Evolutionary conservation across 2,888 invertebrate genomes (phyloP).

Genomic region (Lymantria monacha): DNA sequence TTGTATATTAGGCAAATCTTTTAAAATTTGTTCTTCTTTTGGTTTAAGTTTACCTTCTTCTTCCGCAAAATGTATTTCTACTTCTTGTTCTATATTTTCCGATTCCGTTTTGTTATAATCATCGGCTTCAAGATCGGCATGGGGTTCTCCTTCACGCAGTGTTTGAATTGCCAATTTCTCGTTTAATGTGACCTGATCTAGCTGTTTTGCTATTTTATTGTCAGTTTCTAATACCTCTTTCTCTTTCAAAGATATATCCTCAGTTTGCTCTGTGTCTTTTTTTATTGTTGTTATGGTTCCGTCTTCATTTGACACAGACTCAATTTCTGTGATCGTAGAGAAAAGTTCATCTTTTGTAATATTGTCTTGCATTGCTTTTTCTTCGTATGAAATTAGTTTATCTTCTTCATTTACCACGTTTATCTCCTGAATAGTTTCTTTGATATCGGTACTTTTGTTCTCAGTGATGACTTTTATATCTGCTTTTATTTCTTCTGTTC

Average conservation of each 20-base stretch:
- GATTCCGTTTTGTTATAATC: conserved; percentile 10
- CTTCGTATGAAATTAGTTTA: too few relatives aligned
- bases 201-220: neutral
- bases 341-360: too few relatives aligned
- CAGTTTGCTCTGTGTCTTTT: too few relatives aligned
- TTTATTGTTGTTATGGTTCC: too few relatives aligned
- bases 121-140: neutral
- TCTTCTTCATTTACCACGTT: too few relatives aligned
- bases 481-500: conserved; percentile 8
- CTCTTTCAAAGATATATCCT: too few relatives aligned
- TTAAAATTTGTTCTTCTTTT: neutral
- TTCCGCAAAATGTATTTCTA: neutral
- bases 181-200: neutral
- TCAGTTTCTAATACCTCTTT: too few relatives aligned
- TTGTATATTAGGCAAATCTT: neutral
- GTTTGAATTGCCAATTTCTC: conserved; percentile 2
- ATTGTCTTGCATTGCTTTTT: too few relatives aligned
- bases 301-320: too few relatives aligned
- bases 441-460: too few relatives aligned
- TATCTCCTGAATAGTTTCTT: too few relatives aligned
- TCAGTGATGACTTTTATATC: neutral
- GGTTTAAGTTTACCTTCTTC: neutral
- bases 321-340: too few relatives aligned
- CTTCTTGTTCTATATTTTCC: neutral
- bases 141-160: conserved; percentile 3